phyloP scores from a whole-genome alignment of 1,140 invertebrate species.

The Whitmania pigra region DNA sequence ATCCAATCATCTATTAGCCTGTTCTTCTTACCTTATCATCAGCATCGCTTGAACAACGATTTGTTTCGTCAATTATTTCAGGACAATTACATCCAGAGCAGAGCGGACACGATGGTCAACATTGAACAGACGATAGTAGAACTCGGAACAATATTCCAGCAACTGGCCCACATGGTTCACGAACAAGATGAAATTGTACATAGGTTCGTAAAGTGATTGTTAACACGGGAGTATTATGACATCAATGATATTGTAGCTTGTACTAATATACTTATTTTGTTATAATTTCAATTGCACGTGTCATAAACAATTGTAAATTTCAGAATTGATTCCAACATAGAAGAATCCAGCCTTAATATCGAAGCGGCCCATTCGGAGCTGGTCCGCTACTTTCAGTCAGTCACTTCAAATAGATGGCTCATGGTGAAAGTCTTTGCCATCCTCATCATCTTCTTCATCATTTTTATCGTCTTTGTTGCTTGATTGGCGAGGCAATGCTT shows the following conservation, averaged over 20 bases:
- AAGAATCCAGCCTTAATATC: slow-evolving; percentile 87
- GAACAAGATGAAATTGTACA: slow-evolving; percentile 98
- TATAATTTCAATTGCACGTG: too few species aligned
- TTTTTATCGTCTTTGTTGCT: slow-evolving; percentile 82
- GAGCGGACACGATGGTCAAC: slow-evolving; percentile 95
- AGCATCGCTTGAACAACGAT: too few species aligned
- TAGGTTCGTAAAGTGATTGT: slow-evolving; percentile 45
- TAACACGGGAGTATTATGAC: neutral
- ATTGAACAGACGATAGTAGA: slow-evolving; percentile 98
- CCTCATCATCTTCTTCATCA: slow-evolving; percentile 95
- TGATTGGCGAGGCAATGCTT: slow-evolving; percentile 30
- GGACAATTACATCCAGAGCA: slow-evolving; percentile 76
- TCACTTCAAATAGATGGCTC: slow-evolving; percentile 91
- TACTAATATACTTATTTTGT: neutral
- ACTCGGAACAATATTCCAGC: slow-evolving; percentile 93
- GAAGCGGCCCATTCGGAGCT: slow-evolving; percentile 94
- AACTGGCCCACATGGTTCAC: slow-evolving; percentile 94
- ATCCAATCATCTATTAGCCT: too few species aligned
- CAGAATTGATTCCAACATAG: slow-evolving; percentile 91
- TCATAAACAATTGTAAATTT: slow-evolving; percentile 13
- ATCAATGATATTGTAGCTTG: neutral
- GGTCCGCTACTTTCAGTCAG: slow-evolving; percentile 91
- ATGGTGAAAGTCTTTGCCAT: slow-evolving; percentile 99
- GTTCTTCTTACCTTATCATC: too few species aligned
- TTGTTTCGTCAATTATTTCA: slow-evolving; percentile 31